Evolutionary conservation across 2,113 vertebrate genomes (phyloP), one percentile per base, ranked within the genome.

Genomic region (Leucoraja erinaceus): DNA sequence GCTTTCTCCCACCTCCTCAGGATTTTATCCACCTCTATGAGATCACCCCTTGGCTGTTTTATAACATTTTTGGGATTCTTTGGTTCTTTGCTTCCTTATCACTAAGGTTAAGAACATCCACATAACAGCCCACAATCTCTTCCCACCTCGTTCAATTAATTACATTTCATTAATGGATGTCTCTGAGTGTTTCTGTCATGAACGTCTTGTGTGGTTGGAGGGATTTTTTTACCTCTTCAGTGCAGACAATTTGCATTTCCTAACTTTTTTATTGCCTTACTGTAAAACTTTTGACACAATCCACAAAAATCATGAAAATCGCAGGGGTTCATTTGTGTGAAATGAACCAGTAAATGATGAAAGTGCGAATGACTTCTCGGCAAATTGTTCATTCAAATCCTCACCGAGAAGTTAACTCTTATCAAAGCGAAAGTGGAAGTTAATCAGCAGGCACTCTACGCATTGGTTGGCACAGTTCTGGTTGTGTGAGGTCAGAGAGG

Each of bases 281-380:
- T 47, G 38, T 47, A 84, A 61, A 84, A 61, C 22, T 84, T 61
- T 11, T 61, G 54, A n/a, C 59, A 33, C 83, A 20, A n/a, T n/a
- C 28, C 83, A 63, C 59, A 88, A 88, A 4, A 33, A 31, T n/a
- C 56, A 31, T 63, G 11, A 63, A 59, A 31, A 88, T 14, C 16
- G 59, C 83, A 31, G 14, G 28, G 83, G 14, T 31, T 63, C 61
- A 86, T 63, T 88, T 63, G 28, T 88, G 56, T 31, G 83, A 88
- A 63, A 25, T 88, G 83, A 88, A 88, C 56, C 59, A 88, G 63
- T 18, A 88, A 88, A 63, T 88, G 81, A 84, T 84, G n/a, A n/a
- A n/a, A 63, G 83, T 66, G 61, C 83, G 63, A 63, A 31, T 31
- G 28, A 63, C 59, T 88, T 12, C 12, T 86, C 2, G 0, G 83